A percentile compares a stretch with the other conserved stretches of the same genome.
Evolutionary conservation across 35 echinoderm and acorn worm species (phyloP).

Genomic region (Amphiura filiformis): DNA sequence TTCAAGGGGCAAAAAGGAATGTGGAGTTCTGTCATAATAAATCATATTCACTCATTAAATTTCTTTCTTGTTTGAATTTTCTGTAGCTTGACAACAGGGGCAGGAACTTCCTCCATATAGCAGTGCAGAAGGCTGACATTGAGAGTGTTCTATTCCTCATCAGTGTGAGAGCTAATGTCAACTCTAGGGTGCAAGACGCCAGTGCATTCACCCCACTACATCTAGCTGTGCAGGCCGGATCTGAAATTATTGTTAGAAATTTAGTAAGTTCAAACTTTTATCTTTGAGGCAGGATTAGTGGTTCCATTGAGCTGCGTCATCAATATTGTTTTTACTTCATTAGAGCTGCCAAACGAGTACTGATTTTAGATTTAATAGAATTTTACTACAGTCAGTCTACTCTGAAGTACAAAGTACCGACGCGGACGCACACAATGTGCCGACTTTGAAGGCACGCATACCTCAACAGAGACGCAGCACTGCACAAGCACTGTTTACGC

Average conservation of each 20-base stretch:
- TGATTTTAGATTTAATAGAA: neutral
- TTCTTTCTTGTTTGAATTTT: neutral
- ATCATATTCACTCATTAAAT: too few species aligned
- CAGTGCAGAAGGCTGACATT: slow-evolving; percentile 91
- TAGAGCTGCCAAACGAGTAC: too few species aligned
- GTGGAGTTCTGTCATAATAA: too few species aligned
- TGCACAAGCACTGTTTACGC: neutral
- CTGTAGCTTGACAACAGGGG: slow-evolving; percentile 92
- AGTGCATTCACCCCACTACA: slow-evolving; percentile 75
- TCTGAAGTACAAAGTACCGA: too few species aligned
- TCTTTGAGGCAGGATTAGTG: too few species aligned
- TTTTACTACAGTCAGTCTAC: too few species aligned
- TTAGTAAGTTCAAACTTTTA: slow-evolving; percentile 68
- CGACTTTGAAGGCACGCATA: too few species aligned
- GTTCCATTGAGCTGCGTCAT: too few species aligned
- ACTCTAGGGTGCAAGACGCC: slow-evolving; percentile 77
- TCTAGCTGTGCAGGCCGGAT: slow-evolving; percentile 85
- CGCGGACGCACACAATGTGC: too few species aligned
- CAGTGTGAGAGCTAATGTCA: slow-evolving; percentile 75
- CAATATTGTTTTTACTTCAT: too few species aligned
- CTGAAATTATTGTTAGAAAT: slow-evolving; percentile 98
- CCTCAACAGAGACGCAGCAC: too few species aligned
- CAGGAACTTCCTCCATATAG: slow-evolving; percentile 96
- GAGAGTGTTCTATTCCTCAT: slow-evolving; percentile 91
- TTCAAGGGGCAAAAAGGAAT: too few species aligned